Evolutionary conservation across 1,140 invertebrate genomes (phyloP).

Genomic region (Sitophilus oryzae): DNA sequence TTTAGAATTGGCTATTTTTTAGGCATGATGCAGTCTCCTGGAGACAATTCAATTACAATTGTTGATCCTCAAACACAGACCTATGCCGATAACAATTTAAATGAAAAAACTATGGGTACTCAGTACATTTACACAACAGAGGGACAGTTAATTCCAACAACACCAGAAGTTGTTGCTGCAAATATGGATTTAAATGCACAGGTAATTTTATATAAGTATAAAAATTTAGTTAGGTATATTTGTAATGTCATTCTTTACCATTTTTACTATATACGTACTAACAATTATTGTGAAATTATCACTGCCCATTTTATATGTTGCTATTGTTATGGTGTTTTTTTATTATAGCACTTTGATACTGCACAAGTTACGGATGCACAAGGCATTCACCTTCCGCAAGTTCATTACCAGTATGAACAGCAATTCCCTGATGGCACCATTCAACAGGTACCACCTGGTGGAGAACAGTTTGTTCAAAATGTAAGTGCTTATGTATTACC

Average conservation of each 20-base stretch:
- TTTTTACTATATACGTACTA: neutral
- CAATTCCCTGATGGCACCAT: slow-evolving; percentile 13
- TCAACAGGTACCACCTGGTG: slow-evolving; percentile 8
- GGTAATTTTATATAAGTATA: slow-evolving; percentile 6
- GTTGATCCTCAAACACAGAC: slow-evolving; percentile 16
- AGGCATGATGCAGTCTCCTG: slow-evolving; percentile 13
- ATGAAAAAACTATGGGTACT: slow-evolving; percentile 20
- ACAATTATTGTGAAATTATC: neutral
- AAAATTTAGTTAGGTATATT: neutral
- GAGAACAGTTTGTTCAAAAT: slow-evolving; percentile 12
- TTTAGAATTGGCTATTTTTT: neutral
- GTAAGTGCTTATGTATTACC: slow-evolving; percentile 8
- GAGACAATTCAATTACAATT: slow-evolving; percentile 16
- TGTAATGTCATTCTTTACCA: neutral
- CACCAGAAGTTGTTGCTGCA: neutral
- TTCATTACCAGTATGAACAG: slow-evolving; percentile 21
- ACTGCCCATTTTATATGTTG: neutral
- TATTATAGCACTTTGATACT: slow-evolving; percentile 21
- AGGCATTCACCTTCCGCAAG: slow-evolving; percentile 15
- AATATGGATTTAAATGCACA: slow-evolving; percentile 14
- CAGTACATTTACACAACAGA: slow-evolving; percentile 23
- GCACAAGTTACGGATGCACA: slow-evolving; percentile 16
- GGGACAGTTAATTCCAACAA: slow-evolving; percentile 17
- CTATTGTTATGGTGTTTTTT: slow-evolving; percentile 4
- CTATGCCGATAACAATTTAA: slow-evolving; percentile 22